Evolutionary conservation across 1,140 invertebrate species (phyloP), one percentile per base, ranked within the genome.

Genomic region (Chironomus striatipennis): DNA sequence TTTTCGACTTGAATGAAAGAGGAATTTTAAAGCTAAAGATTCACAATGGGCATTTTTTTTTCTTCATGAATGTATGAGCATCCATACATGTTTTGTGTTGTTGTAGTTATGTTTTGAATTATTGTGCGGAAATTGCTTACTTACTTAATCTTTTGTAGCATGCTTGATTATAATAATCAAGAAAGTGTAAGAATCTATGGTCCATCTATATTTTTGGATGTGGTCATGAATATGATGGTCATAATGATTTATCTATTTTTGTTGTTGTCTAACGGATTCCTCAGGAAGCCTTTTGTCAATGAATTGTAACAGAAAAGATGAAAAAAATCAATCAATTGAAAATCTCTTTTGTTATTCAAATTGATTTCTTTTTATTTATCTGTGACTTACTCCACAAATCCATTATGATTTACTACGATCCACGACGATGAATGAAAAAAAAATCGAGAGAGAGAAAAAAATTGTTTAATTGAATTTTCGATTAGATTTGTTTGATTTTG

Each of bases 401-500:
- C 24, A 34, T 34, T n/a, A 57, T 47, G 9, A 47, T 47, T n/a
- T 12, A 57, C 12, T n/a, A n/a, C 47, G n/a, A 57, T 10, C 12
- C 12, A 10, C 12, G 47, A 2, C 24, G 24, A 34, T 34, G 24
- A 34, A 57, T 57, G 47, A 57, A n/a, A 34, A 57, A 12, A n/a
- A n/a, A n/a, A n/a, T n/a, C n/a, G n/a, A 57, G 47, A 57, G 12
- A 57, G 15, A 34, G 5, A 57, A 70, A 18, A 70, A 70, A 70
- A 18, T 70, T 7, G 20, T 70, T 70, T 70, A 70, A 70, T 20
- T 70, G 17, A 70, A 70, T 70, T 70, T 70, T 21, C 65, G 65
- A 70, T 70, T 70, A 70, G 65, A 70, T 70, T 70, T 70, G 65
- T 70, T 70, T 70, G 65, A 18, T 70, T 70, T 70, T 70, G 65